phyloP scores from a whole-genome alignment of 2,888 invertebrate species.

The Aromia moschata region DNA sequence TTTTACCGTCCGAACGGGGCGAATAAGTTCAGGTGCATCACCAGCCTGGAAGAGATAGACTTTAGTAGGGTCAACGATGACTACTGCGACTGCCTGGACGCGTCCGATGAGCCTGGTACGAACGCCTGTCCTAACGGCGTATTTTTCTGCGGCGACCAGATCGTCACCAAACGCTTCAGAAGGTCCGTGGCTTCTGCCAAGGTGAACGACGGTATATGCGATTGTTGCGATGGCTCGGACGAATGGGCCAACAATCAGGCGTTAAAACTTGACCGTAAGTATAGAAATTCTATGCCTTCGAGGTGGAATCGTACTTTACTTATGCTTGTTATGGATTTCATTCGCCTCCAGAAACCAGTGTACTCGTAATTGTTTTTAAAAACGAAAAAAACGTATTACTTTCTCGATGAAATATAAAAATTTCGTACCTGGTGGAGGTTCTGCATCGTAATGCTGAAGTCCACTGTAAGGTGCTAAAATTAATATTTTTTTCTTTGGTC shows the following conservation, averaged over 20 bases:
- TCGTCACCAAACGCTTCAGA: slow-evolving; percentile 56
- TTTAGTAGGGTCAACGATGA: slow-evolving; percentile 70
- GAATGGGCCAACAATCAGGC: slow-evolving; percentile 68
- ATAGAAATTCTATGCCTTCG: too few relatives aligned
- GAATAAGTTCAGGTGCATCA: slow-evolving; percentile 34
- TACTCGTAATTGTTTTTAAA: too few relatives aligned
- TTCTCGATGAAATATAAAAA: too few relatives aligned
- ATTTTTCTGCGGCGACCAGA: slow-evolving; percentile 81
- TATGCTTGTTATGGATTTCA: too few relatives aligned
- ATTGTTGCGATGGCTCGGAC: slow-evolving; percentile 93
- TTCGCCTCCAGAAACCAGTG: too few relatives aligned
- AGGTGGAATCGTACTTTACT: too few relatives aligned
- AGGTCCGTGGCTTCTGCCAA: slow-evolving; percentile 75
- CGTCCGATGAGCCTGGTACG: slow-evolving; percentile 87
- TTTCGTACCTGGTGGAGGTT: too few relatives aligned
- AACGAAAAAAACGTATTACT: too few relatives aligned
- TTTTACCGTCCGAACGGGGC: slow-evolving; percentile 30
- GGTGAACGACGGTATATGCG: slow-evolving; percentile 94
- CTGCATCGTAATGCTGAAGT: too few relatives aligned
- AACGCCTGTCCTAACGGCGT: slow-evolving; percentile 85
- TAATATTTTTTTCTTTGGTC: too few relatives aligned
- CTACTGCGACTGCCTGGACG: slow-evolving; percentile 95
- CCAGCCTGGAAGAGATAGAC: slow-evolving; percentile 32
- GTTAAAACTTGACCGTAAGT: slow-evolving; percentile 24
- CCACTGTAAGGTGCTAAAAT: too few relatives aligned